Conservation (phyloP, 2,888 invertebrate genomes). For the Exephanes ischioxanthus region DNA sequence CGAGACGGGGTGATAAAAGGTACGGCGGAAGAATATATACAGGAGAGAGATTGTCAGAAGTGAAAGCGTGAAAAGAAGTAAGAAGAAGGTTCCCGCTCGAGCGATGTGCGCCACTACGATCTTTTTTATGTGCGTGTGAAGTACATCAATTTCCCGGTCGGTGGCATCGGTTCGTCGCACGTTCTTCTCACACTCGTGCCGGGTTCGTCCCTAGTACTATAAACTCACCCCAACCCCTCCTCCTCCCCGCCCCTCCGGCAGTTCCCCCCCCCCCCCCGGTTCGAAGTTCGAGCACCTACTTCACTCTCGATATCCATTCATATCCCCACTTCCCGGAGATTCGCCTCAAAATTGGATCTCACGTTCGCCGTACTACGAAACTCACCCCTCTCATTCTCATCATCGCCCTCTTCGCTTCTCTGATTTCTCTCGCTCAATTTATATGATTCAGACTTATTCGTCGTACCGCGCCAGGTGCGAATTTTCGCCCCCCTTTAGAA, state of each 20-base stretch:
- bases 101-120: conserved; percentile 62
- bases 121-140: conserved; percentile 64
- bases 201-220: neutral
- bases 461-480: neutral
- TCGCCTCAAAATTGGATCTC: conserved; percentile 71
- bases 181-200: conserved; percentile 1
- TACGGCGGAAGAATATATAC: conserved; percentile 24
- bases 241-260: neutral
- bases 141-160: conserved; percentile 69
- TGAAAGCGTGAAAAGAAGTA: conserved; percentile 16
- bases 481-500: neutral
- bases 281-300: conserved; percentile 73
- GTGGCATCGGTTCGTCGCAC: conserved; percentile 39
- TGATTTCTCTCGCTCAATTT: conserved; percentile 9
- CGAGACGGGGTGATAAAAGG: neutral
- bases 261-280: conserved; percentile 14
- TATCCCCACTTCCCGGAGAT: conserved; percentile 55
- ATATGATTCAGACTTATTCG: neutral
- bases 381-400: conserved; percentile 12
- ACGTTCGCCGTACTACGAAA: conserved; percentile 41
- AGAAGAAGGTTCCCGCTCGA: conserved; percentile 60
- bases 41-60: conserved; percentile 26
- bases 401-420: neutral
- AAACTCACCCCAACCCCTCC: too few species aligned
- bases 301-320: conserved; percentile 71